Evolutionary conservation across 2,888 invertebrate genomes (phyloP).

Genomic region (Troilus luridus): DNA sequence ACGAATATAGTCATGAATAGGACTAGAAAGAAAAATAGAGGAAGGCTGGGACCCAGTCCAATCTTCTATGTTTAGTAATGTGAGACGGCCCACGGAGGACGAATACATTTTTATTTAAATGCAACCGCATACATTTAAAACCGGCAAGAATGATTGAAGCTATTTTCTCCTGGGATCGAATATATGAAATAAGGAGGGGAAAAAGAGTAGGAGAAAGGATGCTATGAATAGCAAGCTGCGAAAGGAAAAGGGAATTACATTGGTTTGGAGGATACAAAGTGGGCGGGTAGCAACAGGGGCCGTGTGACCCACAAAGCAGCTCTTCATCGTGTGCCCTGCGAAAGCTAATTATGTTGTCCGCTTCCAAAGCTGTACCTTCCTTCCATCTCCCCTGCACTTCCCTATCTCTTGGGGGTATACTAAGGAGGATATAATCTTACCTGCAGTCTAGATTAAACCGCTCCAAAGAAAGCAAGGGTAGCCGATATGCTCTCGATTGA

Average conservation of each 20-base stretch:
- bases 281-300: not conserved
- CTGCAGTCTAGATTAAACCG: not conserved
- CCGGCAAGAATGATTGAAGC: not conserved
- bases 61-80: constrained; percentile 4
- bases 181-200: not conserved
- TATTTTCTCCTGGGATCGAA: not conserved
- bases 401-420: not conserved
- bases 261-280: not conserved
- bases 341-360: constrained; percentile 2
- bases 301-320: not conserved
- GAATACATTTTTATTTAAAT: constrained; percentile 37
- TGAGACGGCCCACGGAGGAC: not conserved
- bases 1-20: not conserved
- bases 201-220: not conserved
- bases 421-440: not conserved
- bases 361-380: not conserved
- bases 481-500: not conserved
- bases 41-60: not conserved
- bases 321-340: not conserved
- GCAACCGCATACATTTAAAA: not conserved
- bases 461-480: not conserved
- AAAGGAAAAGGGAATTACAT: constrained; percentile 26
- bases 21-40: not conserved
- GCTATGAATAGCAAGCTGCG: constrained; percentile 1
- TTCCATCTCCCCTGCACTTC: not conserved